Base-by-base conservation (phyloP, 2,113 vertebrate species). In the Damaliscus lunatus region DNA sequence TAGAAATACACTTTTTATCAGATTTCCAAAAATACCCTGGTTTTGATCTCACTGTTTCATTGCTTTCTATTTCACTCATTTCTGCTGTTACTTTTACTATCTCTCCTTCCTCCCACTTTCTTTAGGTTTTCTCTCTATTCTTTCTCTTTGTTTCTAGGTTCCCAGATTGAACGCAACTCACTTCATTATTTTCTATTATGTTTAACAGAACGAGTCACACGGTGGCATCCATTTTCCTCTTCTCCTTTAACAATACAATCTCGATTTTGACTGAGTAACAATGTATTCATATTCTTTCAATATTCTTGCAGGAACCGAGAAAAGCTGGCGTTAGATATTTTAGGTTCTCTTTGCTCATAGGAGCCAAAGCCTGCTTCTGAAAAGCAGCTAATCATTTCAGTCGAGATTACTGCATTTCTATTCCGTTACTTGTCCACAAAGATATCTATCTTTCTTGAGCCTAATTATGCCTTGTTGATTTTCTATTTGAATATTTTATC, bases 401-500 rank as follows among this genome's bases (percentile, higher is more conserved):
- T 19, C 12, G 21, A 64, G 52, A 86, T 90, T 31, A 89, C 0
- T 78, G 77, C 36, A 21, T 67, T 88, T 96, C 87, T 93, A n/a
- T 80, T 95, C 85, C 29, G 29, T 88, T 55, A 84, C 64, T 78
- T 50, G 55, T 84, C 40, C 64, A 84, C 43, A 60, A 57, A 88
- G 91, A 53, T 78, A 67, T 60, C 81, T 57, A 21, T 55, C 87
- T 88, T 84, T 77, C 23, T 81, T 83, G 62, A 88, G 62, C 57
- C 55, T 52, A n/a, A 60, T 83, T 87, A 87, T 77, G 53, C 46
- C 93, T 93, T 57, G 90, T 71, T 93, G 93, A n/a, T 88, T 91
- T 92, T 88, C 77, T 83, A 43, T 84, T 93, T 95, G 81, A 87
- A 43, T 87, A 87, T 82, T 95, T 83, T 88, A 95, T 40, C 40